These are phyloP conservation scores for Clarias platycephalus DNA, from an alignment of 2,797 vertebrate species.

Conservation along the genomic window DNA sequence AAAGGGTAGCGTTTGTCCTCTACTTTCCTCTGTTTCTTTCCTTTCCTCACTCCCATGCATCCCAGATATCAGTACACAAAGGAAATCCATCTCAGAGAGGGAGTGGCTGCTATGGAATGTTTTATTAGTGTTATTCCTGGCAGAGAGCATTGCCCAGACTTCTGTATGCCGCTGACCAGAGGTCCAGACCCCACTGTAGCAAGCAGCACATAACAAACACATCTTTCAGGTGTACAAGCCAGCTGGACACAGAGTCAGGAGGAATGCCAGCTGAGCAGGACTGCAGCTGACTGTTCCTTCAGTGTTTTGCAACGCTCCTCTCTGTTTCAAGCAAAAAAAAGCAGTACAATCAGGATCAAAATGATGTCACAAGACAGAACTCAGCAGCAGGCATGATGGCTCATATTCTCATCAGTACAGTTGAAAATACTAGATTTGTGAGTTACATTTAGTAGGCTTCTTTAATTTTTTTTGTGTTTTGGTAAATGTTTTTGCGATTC, in stretches of 20 bases:
- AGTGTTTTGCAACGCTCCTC: not conserved
- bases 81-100: slow-evolving; percentile 70
- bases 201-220: slow-evolving; percentile 76
- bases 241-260: slow-evolving; percentile 65
- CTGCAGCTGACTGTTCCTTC: slow-evolving; percentile 57
- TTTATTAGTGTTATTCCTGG: slow-evolving; percentile 82
- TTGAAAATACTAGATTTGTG: not conserved
- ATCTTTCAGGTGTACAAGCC: slow-evolving; percentile 66
- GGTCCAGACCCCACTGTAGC: slow-evolving; percentile 72
- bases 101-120: slow-evolving; percentile 71
- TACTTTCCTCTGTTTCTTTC: slow-evolving; percentile 56
- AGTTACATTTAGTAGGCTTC: not conserved
- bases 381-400: not conserved
- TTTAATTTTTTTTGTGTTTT: no score
- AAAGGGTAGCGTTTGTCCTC: slow-evolving; percentile 7
- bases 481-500: no score
- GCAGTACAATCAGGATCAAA: not conserved
- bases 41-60: slow-evolving; percentile 68
- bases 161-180: slow-evolving; percentile 69
- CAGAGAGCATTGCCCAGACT: slow-evolving; percentile 61
- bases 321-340: not conserved
- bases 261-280: slow-evolving; percentile 56
- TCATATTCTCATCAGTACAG: not conserved
- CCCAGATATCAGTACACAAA: slow-evolving; percentile 72
- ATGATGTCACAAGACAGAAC: not conserved